Conservation (phyloP, 2,113 vertebrate species). For the Cichladusa arquata region DNA sequence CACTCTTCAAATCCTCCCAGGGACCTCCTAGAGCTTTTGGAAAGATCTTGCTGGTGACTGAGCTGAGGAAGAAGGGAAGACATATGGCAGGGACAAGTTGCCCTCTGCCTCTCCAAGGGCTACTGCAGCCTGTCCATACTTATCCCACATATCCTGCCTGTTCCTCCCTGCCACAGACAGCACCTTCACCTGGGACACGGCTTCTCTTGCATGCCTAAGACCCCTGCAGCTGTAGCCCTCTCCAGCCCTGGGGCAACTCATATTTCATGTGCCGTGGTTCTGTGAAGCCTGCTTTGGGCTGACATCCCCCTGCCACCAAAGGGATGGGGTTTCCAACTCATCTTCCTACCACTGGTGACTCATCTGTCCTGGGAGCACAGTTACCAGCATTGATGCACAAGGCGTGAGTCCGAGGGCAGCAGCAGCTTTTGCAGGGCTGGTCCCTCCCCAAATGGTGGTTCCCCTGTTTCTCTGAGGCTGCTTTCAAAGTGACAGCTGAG, state of each 20-base stretch:
- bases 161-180: accelerated
- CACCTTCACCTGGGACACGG: accelerated
- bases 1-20: not conserved
- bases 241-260: not conserved
- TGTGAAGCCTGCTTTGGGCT: not conserved
- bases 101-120: not conserved
- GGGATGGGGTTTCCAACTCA: not conserved
- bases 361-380: not conserved
- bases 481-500: not conserved
- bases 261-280: accelerated
- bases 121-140: not conserved
- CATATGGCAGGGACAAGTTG: not conserved
- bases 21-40: not conserved
- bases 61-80: not conserved
- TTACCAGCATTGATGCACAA: not conserved
- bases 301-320: not conserved
- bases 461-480: not conserved
- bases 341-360: not conserved
- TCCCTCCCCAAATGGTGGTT: not conserved
- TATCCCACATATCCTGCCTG: not conserved
- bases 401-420: not conserved
- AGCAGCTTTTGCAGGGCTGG: not conserved
- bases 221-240: not conserved
- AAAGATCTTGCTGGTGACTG: not conserved
- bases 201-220: not conserved